Evolutionary conservation across 2,113 vertebrate species (phyloP).

Genomic region (Psittacara wagleri): DNA sequence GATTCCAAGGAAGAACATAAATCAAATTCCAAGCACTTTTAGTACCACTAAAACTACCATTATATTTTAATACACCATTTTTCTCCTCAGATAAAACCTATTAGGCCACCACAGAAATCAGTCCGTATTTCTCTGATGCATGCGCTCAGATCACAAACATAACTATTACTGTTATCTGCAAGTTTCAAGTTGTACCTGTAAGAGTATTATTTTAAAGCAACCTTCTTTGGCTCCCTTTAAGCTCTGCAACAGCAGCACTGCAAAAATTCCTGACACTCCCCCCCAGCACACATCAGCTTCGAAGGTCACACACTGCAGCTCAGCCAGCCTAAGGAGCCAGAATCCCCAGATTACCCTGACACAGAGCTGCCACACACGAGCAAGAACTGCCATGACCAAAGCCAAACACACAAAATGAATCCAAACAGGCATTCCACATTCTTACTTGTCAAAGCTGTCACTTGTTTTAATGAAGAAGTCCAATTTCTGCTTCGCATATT

Average conservation of each 20-base stretch:
- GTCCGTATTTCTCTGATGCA: background rate
- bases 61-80: constrained; percentile 11
- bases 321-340: constrained; percentile 34
- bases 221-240: background rate
- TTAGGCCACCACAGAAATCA: background rate
- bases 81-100: background rate
- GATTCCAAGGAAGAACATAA: constrained; percentile 13
- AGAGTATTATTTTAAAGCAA: background rate
- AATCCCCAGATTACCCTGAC: constrained; percentile 46
- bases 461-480: constrained; percentile 95
- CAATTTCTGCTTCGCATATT: constrained; percentile 93
- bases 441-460: constrained; percentile 96
- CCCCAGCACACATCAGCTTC: background rate
- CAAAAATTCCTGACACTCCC: background rate
- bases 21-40: constrained; percentile 35
- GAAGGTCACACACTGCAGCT: constrained; percentile 31
- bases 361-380: background rate
- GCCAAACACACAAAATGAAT: background rate
- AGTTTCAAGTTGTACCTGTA: background rate
- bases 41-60: constrained; percentile 28
- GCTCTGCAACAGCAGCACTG: background rate
- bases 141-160: background rate
- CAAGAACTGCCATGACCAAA: background rate
- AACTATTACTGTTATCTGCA: background rate
- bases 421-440: background rate